phyloP scores from a whole-genome alignment of 1,140 invertebrate species.

The Ceratoteleas bidentatus region DNA sequence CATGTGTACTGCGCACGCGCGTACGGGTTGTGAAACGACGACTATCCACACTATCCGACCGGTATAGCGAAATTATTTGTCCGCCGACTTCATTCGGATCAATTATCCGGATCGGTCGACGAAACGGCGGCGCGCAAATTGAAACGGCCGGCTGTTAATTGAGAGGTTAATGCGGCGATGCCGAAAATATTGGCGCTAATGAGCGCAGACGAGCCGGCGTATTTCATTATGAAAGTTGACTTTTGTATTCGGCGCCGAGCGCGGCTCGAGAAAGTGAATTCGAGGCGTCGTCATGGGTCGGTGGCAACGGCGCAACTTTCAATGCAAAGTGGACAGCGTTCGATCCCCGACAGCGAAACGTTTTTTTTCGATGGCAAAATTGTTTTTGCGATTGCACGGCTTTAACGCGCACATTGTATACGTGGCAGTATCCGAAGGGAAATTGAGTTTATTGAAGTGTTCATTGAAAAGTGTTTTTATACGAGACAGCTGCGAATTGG shows the following conservation, averaged over 20 bases:
- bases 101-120: slow-evolving; percentile 32
- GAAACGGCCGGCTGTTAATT: too few relatives aligned
- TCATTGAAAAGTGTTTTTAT: slow-evolving; percentile 16
- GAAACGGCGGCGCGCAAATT: too few relatives aligned
- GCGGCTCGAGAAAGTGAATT: too few relatives aligned
- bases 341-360: slow-evolving; percentile 42
- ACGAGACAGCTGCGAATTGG: not conserved
- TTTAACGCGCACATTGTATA: slow-evolving; percentile 27
- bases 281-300: too few relatives aligned
- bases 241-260: too few relatives aligned
- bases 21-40: slow-evolving; percentile 35
- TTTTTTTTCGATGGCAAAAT: slow-evolving; percentile 48
- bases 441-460: slow-evolving; percentile 37
- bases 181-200: too few relatives aligned
- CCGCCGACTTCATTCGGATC: slow-evolving; percentile 9
- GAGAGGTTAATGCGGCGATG: too few relatives aligned
- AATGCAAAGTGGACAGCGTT: slow-evolving; percentile 54
- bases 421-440: slow-evolving; percentile 23
- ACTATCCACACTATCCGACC: too few relatives aligned
- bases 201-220: too few relatives aligned
- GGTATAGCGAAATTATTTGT: slow-evolving; percentile 37
- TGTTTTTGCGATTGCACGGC: slow-evolving; percentile 39
- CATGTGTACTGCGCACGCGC: slow-evolving; percentile 25
- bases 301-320: slow-evolving; percentile 34
- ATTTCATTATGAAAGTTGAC: too few relatives aligned